phyloP scores from a whole-genome alignment of 2,113 vertebrate species.

The Cacatua alba region DNA sequence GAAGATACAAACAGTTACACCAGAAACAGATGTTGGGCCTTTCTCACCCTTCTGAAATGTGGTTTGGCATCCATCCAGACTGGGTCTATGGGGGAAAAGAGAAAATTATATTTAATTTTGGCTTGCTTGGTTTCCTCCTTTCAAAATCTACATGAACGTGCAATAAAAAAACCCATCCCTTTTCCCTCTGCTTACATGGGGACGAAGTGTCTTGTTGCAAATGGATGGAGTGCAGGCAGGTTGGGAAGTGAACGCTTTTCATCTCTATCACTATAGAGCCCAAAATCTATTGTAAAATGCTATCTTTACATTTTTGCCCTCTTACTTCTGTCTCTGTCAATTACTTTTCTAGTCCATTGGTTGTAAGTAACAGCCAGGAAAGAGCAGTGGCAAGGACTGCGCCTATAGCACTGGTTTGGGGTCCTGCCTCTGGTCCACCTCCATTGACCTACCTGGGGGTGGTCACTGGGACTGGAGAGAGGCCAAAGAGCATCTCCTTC shows the following conservation, averaged over 20 bases:
- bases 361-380: not conserved
- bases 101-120: slow-evolving; percentile 64
- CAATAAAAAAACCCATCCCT: slow-evolving; percentile 10
- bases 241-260: fast-evolving
- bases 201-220: slow-evolving; percentile 22
- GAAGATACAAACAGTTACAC: slow-evolving; percentile 66
- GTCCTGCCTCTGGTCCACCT: not conserved
- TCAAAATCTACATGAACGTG: slow-evolving; percentile 11
- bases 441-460: not conserved
- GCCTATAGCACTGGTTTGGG: fast-evolving
- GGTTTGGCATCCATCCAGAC: slow-evolving; percentile 53
- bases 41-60: slow-evolving; percentile 51
- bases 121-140: slow-evolving; percentile 53
- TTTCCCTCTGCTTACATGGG: slow-evolving; percentile 5
- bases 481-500: not conserved
- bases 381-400: not conserved
- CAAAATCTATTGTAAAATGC: not conserved
- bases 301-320: not conserved
- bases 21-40: slow-evolving; percentile 68
- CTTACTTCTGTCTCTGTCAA: not conserved
- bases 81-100: slow-evolving; percentile 35
- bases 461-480: not conserved
- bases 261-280: not conserved
- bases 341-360: not conserved
- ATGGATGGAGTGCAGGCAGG: slow-evolving; percentile 15